Percentiles rank a stretch among this genome's conserved stretches.
These are phyloP conservation scores for Zeuzera pyrina DNA, from an alignment of 2,888 invertebrate species.

Conservation along the genomic window DNA sequence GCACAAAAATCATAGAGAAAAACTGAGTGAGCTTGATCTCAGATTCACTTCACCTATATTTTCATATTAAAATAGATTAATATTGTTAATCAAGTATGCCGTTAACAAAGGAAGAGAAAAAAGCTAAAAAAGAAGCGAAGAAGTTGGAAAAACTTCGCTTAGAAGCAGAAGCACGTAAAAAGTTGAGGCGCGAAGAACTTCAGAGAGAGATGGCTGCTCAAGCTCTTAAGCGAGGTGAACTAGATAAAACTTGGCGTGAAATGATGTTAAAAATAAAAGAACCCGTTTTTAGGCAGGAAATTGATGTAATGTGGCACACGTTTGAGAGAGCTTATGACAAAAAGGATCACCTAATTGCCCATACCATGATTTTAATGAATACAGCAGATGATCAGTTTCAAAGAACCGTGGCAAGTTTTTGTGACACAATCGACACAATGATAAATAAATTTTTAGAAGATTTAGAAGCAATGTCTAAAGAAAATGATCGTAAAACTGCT, in stretches of 20 bases:
- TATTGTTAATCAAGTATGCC: conserved; percentile 26
- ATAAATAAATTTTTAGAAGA: conserved; percentile 61
- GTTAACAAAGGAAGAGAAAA: conserved; percentile 47
- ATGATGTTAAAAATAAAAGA: conserved; percentile 58
- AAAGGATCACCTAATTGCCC: conserved; percentile 73
- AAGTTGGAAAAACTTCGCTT: conserved; percentile 36
- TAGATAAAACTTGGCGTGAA: conserved; percentile 48
- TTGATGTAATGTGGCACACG: conserved; percentile 53
- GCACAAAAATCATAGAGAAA: too few relatives aligned
- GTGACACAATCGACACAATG: conserved; percentile 74
- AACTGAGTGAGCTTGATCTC: too few relatives aligned
- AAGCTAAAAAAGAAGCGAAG: conserved; percentile 49
- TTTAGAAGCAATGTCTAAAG: conserved; percentile 38
- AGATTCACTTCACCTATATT: too few relatives aligned
- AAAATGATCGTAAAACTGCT: conserved; percentile 37
- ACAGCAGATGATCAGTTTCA: conserved; percentile 77
- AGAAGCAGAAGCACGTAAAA: conserved; percentile 33
- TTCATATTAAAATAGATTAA: not conserved
- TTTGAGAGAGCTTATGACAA: conserved; percentile 71
- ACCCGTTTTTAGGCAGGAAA: conserved; percentile 48
- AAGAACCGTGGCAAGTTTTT: conserved; percentile 76
- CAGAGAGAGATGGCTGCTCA: conserved; percentile 47
- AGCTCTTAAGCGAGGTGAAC: conserved; percentile 29
- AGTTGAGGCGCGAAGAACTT: conserved; percentile 42
- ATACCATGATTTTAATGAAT: conserved; percentile 71